These are phyloP conservation scores for Lycodopsis pacificus DNA, from an alignment of 2,797 vertebrate species.

Conservation along the genomic window DNA sequence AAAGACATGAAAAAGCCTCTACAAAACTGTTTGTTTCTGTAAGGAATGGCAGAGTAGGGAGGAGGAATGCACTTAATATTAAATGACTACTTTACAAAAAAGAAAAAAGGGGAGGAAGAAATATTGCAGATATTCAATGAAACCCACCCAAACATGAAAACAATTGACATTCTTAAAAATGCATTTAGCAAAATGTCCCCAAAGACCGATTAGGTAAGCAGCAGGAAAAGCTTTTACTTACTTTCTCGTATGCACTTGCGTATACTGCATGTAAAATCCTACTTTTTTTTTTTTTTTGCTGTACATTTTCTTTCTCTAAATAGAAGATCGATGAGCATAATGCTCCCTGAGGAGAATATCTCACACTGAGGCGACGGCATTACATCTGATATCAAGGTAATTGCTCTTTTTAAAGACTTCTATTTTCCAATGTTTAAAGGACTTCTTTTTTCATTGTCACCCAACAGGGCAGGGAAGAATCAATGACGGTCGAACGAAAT, in stretches of 20 bases:
- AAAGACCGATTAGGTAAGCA: neutral
- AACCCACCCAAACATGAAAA: slow-evolving; percentile 16
- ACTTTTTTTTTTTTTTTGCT: neutral
- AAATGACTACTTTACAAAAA: slow-evolving; percentile 26
- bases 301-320: neutral
- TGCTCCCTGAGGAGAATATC: neutral
- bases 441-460: slow-evolving; percentile 1
- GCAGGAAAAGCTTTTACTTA: neutral
- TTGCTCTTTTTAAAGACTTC: neutral
- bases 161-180: slow-evolving; percentile 19
- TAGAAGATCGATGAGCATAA: neutral
- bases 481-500: neutral
- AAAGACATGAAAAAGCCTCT: slow-evolving; percentile 67
- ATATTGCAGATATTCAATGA: slow-evolving; percentile 25
- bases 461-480: neutral
- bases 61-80: slow-evolving; percentile 63
- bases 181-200: slow-evolving; percentile 10
- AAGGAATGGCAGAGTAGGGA: slow-evolving; percentile 48
- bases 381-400: slow-evolving; percentile 11
- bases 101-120: neutral
- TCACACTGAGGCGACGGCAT: neutral
- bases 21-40: slow-evolving; percentile 77
- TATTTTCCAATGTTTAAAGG: neutral
- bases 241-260: neutral
- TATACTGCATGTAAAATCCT: neutral